Evolutionary conservation across 2,888 invertebrate genomes (phyloP).

Genomic region (Megalurothrips usitatus): DNA sequence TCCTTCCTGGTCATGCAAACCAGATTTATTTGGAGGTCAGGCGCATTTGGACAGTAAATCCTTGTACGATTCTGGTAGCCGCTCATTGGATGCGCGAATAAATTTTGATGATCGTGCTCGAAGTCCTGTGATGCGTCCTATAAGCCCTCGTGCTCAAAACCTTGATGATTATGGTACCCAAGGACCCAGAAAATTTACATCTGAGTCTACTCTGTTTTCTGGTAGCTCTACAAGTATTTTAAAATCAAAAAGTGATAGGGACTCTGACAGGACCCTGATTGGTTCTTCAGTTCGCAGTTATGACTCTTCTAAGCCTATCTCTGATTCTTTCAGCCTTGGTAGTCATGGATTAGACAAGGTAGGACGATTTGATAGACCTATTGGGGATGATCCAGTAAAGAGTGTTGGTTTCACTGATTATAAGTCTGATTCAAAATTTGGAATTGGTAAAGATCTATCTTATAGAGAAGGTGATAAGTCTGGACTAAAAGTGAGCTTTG

Average conservation of each 20-base stretch:
- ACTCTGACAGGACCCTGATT: not conserved
- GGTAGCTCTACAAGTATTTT: not conserved
- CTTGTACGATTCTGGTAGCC: not conserved
- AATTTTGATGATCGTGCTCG: slow-evolving; percentile 16
- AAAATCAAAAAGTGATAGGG: not conserved
- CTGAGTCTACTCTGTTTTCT: not conserved
- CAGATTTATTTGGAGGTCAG: not conserved
- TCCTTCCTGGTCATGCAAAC: not conserved
- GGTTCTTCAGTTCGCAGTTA: not conserved
- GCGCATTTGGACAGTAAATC: not conserved
- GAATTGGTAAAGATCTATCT: not conserved
- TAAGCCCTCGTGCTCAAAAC: not conserved
- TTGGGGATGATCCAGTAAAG: not conserved
- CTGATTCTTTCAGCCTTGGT: slow-evolving; percentile 1
- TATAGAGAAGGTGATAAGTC: not conserved
- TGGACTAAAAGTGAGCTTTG: slow-evolving; percentile 10
- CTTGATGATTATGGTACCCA: not conserved
- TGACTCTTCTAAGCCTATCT: not conserved
- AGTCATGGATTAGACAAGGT: not conserved
- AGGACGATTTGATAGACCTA: slow-evolving; percentile 3
- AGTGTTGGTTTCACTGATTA: slow-evolving; percentile 4
- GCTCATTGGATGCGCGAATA: not conserved
- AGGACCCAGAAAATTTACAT: not conserved
- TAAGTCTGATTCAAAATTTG: not conserved
- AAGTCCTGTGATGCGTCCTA: not conserved